Evolutionary conservation across 2,797 vertebrate genomes (phyloP).

Genomic region (Pangasius djambal): DNA sequence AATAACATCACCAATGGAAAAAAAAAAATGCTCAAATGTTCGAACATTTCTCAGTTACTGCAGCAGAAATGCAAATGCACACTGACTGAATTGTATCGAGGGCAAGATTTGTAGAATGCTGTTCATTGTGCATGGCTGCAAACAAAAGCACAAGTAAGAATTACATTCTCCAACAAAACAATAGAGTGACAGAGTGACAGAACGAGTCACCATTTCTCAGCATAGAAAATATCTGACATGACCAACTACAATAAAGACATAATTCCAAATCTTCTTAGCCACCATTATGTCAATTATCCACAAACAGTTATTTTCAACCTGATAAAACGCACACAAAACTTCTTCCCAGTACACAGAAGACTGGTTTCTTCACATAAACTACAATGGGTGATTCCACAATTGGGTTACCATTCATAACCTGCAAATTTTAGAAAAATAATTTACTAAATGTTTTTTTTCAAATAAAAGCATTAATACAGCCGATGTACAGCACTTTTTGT

Average conservation of each 20-base stretch:
- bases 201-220: background rate
- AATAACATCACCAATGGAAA: constrained; percentile 7
- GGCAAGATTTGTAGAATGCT: constrained; percentile 19
- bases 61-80: constrained; percentile 13
- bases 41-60: constrained; percentile 12
- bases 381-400: background rate
- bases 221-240: background rate
- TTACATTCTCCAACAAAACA: constrained; percentile 7
- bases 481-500: background rate
- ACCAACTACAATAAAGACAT: background rate
- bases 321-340: background rate
- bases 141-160: background rate
- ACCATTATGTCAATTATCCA: background rate
- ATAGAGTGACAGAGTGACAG: background rate
- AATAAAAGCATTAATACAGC: background rate
- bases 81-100: constrained; percentile 17
- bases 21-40: constrained; percentile 16
- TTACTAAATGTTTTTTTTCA: background rate
- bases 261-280: background rate
- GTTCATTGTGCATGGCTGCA: background rate
- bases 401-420: background rate
- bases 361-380: background rate
- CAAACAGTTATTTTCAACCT: background rate
- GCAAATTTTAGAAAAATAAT: background rate
- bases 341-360: background rate